These are phyloP conservation scores for Ictalurus punctatus DNA, from an alignment of 2,113 vertebrate genomes.

Conservation along the genomic window DNA sequence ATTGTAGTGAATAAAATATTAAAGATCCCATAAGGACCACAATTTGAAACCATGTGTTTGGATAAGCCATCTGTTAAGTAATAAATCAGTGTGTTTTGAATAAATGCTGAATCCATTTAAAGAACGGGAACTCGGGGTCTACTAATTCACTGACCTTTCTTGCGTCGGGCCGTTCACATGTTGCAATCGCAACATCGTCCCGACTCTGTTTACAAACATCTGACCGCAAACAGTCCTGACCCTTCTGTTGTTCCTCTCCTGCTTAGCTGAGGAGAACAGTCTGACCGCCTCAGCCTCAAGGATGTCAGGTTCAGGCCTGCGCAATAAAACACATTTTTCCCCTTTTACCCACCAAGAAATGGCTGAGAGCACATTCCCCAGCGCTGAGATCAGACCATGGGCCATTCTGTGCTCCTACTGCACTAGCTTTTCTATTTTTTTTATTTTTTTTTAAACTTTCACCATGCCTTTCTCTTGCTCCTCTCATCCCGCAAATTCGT, in stretches of 20 bases:
- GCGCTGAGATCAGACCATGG: constrained; percentile 63
- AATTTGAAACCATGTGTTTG: constrained; percentile 8
- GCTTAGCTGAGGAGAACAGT: neutral
- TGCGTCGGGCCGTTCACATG: neutral
- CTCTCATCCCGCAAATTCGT: neutral
- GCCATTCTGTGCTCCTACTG: constrained; percentile 63
- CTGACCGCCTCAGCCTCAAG: constrained; percentile 12
- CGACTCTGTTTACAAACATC: constrained; percentile 17
- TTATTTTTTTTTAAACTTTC: constrained; percentile 41
- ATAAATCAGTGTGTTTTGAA: constrained; percentile 18
- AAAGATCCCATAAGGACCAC: constrained; percentile 8
- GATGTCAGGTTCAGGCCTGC: constrained; percentile 30
- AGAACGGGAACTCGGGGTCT: neutral
- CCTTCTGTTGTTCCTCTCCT: neutral
- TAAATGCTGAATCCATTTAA: neutral
- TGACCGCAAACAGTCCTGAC: neutral
- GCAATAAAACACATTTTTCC: constrained; percentile 18
- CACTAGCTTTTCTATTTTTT: constrained; percentile 62
- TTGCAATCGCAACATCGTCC: neutral
- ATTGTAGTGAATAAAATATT: neutral
- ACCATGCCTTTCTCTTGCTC: neutral
- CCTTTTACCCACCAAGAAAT: constrained; percentile 45
- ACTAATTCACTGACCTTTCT: neutral
- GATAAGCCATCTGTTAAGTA: constrained; percentile 13
- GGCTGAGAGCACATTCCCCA: constrained; percentile 57